Evolutionary conservation across 2,888 invertebrate genomes (phyloP).

Genomic region (Leptothorax acervorum): DNA sequence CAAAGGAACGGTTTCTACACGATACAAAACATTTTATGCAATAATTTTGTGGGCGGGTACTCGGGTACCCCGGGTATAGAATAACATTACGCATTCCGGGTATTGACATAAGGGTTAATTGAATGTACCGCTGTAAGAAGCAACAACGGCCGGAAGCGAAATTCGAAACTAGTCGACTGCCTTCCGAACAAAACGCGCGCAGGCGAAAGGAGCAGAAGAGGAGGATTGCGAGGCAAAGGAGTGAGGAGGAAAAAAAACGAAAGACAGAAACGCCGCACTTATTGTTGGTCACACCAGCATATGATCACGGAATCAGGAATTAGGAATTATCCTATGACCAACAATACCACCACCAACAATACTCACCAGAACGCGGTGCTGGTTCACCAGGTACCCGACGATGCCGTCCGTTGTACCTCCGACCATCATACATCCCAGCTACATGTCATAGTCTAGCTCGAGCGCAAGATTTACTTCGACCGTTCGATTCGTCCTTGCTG

Average conservation of each 20-base stretch:
- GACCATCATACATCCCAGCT: constrained; percentile 86
- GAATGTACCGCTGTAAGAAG: neutral
- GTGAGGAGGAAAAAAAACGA: constrained; percentile 49
- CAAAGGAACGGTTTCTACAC: too few relatives aligned
- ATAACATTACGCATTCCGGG: too few relatives aligned
- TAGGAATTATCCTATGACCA: constrained; percentile 65
- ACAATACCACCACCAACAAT: too few relatives aligned
- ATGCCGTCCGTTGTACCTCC: constrained; percentile 78
- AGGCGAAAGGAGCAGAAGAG: neutral
- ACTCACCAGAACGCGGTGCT: constrained; percentile 81
- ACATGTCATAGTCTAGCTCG: constrained; percentile 93
- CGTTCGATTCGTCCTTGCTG: constrained; percentile 95
- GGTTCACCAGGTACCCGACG: constrained; percentile 79
- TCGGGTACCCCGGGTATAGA: too few relatives aligned
- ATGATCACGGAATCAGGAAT: constrained; percentile 85
- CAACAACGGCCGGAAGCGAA: too few relatives aligned
- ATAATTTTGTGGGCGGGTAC: too few relatives aligned
- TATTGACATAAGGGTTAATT: neutral
- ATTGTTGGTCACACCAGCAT: constrained; percentile 85
- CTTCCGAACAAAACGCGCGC: neutral
- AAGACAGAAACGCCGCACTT: constrained; percentile 81
- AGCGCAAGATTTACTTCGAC: constrained; percentile 95
- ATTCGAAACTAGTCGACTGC: neutral
- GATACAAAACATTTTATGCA: too few relatives aligned
- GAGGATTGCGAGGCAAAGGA: neutral